A percentile compares a stretch with the other conserved stretches of the same genome.
These are phyloP conservation scores for Sesia bembeciformis DNA, from an alignment of 2,888 invertebrate genomes.

Conservation along the genomic window DNA sequence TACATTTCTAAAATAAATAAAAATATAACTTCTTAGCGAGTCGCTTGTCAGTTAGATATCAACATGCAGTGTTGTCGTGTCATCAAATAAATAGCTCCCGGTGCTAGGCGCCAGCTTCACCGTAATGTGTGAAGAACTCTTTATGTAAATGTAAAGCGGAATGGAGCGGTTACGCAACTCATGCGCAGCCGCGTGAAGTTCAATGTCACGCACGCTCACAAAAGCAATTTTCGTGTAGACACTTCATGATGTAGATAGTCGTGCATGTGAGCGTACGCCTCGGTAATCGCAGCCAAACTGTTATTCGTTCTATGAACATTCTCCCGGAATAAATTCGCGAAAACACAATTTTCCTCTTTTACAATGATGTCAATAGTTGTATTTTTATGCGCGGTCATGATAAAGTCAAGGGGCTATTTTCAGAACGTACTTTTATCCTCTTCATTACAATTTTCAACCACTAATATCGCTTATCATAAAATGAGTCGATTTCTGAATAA, in stretches of 20 bases:
- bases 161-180: slow-evolving; percentile 55
- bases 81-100: no score
- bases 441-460: neutral
- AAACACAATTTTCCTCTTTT: slow-evolving; percentile 48
- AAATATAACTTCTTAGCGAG: no score
- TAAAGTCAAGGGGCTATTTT: slow-evolving; percentile 46
- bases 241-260: slow-evolving; percentile 16
- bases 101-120: slow-evolving; percentile 4
- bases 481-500: no score
- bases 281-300: slow-evolving; percentile 63
- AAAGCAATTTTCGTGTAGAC: slow-evolving; percentile 13
- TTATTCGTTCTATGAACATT: slow-evolving; percentile 62
- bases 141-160: neutral
- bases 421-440: slow-evolving; percentile 8
- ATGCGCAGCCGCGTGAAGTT: slow-evolving; percentile 66
- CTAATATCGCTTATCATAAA: no score
- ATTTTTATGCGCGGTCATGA: slow-evolving; percentile 58
- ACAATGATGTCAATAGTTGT: slow-evolving; percentile 37
- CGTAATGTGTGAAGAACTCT: slow-evolving; percentile 7
- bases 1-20: no score
- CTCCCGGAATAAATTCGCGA: slow-evolving; percentile 63
- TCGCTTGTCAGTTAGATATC: no score
- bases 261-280: slow-evolving; percentile 25
- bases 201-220: slow-evolving; percentile 66
- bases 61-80: no score